Conservation (phyloP, 2,888 invertebrate genomes). For the Choreutis nemorana region DNA sequence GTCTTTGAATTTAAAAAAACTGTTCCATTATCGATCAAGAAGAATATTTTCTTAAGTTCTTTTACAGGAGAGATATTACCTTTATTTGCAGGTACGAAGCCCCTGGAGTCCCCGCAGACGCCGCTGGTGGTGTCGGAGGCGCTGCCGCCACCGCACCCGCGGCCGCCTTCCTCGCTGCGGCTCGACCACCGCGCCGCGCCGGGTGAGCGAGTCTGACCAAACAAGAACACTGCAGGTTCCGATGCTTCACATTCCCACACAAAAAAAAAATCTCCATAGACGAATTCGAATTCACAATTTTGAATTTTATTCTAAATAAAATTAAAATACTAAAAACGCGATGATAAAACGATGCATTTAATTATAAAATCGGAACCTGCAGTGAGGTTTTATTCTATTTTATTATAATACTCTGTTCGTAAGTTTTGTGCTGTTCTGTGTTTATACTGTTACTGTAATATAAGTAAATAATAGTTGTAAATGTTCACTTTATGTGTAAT, state of each 20-base stretch:
- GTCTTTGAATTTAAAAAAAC: no score
- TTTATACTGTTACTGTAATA: slow-evolving; percentile 30
- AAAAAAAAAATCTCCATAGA: no score
- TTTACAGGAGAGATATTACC: no score
- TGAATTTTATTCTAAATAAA: no score
- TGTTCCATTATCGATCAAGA: no score
- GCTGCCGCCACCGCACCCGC: slow-evolving; percentile 51
- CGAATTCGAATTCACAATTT: no score
- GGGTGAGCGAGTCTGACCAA: slow-evolving; percentile 63
- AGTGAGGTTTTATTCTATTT: slow-evolving; percentile 38
- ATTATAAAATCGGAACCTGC: slow-evolving; percentile 39
- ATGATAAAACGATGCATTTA: slow-evolving; percentile 7
- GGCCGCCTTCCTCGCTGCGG: slow-evolving; percentile 57
- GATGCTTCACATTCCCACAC: slow-evolving; percentile 40
- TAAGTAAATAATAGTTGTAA: slow-evolving; percentile 35
- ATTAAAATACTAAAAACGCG: no score
- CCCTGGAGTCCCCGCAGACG: slow-evolving; percentile 85
- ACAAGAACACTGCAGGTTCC: slow-evolving; percentile 48
- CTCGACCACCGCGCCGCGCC: slow-evolving; percentile 66
- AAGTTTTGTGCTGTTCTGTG: slow-evolving; percentile 52
- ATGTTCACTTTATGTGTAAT: slow-evolving; percentile 34
- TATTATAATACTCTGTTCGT: slow-evolving; percentile 47
- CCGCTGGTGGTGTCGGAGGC: slow-evolving; percentile 70
- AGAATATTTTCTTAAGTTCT: no score
- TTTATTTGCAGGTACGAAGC: slow-evolving; percentile 73